A percentile compares a stretch with the other conserved stretches of the same genome.
Evolutionary conservation across 2,797 vertebrate species (phyloP).

Genomic region (Sternotherus odoratus): DNA sequence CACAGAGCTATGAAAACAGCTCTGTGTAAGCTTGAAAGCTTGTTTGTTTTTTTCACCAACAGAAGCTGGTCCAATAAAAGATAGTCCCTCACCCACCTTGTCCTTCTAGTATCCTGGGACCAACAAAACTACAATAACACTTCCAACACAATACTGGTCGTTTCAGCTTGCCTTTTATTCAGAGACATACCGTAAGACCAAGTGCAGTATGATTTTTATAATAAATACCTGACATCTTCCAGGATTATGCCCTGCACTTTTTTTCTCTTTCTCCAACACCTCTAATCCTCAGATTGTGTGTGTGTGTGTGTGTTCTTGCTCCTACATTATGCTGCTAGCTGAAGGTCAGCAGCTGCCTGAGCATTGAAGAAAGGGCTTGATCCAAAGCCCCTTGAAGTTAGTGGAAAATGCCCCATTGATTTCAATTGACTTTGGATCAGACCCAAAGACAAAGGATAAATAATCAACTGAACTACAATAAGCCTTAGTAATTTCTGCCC

Average conservation of each 20-base stretch:
- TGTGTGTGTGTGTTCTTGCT: neutral
- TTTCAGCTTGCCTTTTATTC: fast-evolving
- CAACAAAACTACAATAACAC: neutral
- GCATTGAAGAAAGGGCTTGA: neutral
- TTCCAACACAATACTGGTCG: fast-evolving
- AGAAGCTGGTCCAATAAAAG: neutral
- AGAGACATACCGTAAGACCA: fast-evolving
- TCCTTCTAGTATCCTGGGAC: neutral
- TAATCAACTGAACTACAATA: neutral
- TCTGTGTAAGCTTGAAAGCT: neutral
- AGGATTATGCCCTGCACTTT: neutral
- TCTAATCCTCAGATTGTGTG: neutral
- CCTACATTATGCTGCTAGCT: neutral
- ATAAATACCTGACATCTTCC: neutral
- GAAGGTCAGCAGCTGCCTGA: neutral
- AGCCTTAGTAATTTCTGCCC: neutral
- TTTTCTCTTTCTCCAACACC: conserved; percentile 20
- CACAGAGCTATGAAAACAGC: neutral
- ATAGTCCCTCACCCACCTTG: neutral
- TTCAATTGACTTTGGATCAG: neutral
- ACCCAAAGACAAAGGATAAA: fast-evolving
- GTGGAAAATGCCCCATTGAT: neutral
- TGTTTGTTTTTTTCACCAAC: neutral
- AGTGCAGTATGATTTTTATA: neutral
- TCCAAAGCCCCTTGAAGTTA: fast-evolving